Percentiles rank a stretch among this genome's conserved stretches.
Evolutionary conservation across 2,797 vertebrate species (phyloP).

Genomic region (Pogoniulus pusillus): DNA sequence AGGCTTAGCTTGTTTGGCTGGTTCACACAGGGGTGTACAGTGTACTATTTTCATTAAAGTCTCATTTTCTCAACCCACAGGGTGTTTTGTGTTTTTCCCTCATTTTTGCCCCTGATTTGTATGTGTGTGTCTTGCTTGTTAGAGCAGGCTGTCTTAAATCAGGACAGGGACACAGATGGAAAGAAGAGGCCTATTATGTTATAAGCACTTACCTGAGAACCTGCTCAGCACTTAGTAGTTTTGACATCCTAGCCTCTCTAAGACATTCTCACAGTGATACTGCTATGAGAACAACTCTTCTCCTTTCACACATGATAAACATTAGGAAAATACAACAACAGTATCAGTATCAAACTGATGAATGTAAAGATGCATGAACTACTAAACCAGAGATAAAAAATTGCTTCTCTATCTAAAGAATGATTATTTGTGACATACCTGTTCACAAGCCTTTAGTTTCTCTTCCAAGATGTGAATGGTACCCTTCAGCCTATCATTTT

Average conservation of each 20-base stretch:
- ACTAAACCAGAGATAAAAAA: neutral
- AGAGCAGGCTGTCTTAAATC: no score
- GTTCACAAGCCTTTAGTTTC: conserved; percentile 69
- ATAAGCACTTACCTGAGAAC: neutral
- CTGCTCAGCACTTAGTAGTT: neutral
- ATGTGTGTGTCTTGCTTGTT: no score
- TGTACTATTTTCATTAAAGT: no score
- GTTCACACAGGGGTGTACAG: no score
- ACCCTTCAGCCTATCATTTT: conserved; percentile 76
- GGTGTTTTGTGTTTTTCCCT: no score
- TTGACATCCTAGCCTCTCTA: neutral
- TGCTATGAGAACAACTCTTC: neutral
- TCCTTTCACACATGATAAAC: neutral
- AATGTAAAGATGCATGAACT: neutral
- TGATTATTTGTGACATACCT: conserved; percentile 49
- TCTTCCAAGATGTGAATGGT: conserved; percentile 62
- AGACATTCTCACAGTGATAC: neutral
- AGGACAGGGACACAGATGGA: neutral
- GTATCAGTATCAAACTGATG: neutral
- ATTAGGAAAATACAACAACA: neutral
- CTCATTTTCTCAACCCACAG: no score
- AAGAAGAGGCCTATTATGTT: neutral
- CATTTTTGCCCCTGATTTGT: no score
- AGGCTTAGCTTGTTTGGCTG: no score
- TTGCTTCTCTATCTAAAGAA: neutral